phyloP scores from a whole-genome alignment of 2,888 invertebrate genomes.

The Drosophila leonis region DNA sequence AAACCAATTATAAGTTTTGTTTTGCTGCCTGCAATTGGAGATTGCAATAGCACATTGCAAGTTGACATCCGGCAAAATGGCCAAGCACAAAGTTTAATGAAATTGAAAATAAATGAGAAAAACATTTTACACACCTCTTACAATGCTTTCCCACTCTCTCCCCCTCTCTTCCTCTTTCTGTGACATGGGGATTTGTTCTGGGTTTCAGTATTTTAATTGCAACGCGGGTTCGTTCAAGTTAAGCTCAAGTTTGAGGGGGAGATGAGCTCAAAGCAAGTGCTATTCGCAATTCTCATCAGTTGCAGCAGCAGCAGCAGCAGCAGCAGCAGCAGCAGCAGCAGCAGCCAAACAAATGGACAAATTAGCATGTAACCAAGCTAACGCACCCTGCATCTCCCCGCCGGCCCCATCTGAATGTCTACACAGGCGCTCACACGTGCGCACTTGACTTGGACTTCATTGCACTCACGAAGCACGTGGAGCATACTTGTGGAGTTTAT shows the following conservation, averaged over 20 bases:
- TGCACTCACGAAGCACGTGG: constrained; percentile 69
- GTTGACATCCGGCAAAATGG: constrained; percentile 73
- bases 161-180: not conserved
- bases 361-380: constrained; percentile 67
- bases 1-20: constrained; percentile 81
- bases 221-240: constrained; percentile 33
- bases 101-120: constrained; percentile 81
- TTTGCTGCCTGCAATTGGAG: constrained; percentile 68
- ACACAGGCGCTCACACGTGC: constrained; percentile 58
- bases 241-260: constrained; percentile 43
- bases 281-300: constrained; percentile 32
- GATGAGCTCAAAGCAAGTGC: constrained; percentile 66
- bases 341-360: constrained; percentile 72
- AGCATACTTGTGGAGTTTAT: constrained; percentile 75
- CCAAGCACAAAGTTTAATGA: constrained; percentile 73
- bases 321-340: constrained; percentile 6
- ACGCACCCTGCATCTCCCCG: not conserved
- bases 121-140: constrained; percentile 68
- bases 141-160: not conserved
- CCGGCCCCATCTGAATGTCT: constrained; percentile 7
- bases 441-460: constrained; percentile 80
- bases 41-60: constrained; percentile 66
- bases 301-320: constrained; percentile 3
- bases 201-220: constrained; percentile 57
- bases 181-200: constrained; percentile 34